These are phyloP conservation scores for Colaptes auratus DNA, from an alignment of 2,113 vertebrate species.

Conservation along the genomic window DNA sequence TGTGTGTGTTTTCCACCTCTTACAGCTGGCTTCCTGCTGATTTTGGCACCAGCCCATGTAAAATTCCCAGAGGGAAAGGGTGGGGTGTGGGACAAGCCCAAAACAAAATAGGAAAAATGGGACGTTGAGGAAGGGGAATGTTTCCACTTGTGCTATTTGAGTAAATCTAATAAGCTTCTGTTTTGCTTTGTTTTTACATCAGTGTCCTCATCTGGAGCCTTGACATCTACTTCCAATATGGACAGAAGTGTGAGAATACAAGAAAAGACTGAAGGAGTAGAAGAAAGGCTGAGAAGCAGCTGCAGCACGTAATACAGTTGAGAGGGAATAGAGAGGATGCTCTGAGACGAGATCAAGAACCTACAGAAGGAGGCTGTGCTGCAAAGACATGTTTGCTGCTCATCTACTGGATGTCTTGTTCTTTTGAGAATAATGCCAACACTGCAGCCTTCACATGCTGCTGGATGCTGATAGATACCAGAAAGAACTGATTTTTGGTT, in stretches of 20 bases:
- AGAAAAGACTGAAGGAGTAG: background rate
- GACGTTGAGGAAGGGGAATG: background rate
- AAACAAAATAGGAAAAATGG: background rate
- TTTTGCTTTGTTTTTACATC: slow-evolving; percentile 2
- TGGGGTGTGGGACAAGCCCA: background rate
- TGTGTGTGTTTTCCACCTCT: background rate
- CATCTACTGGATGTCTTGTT: background rate
- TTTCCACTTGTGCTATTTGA: background rate
- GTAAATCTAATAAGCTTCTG: background rate
- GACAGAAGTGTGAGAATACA: background rate
- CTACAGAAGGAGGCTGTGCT: background rate
- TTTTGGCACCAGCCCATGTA: background rate
- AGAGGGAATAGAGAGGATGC: background rate
- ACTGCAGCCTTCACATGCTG: background rate
- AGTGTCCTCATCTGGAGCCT: background rate
- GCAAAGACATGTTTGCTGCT: background rate
- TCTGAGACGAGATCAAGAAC: background rate
- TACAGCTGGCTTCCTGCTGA: background rate
- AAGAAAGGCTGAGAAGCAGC: background rate
- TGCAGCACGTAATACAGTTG: background rate
- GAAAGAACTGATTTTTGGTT: background rate
- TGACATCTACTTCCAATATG: background rate
- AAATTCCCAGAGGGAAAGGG: background rate
- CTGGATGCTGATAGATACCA: background rate
- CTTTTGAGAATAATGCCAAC: background rate